A percentile compares a stretch with the other conserved stretches of the same genome.
These are phyloP conservation scores for Morpho helenor DNA, from an alignment of 2,888 invertebrate species.

Conservation along the genomic window DNA sequence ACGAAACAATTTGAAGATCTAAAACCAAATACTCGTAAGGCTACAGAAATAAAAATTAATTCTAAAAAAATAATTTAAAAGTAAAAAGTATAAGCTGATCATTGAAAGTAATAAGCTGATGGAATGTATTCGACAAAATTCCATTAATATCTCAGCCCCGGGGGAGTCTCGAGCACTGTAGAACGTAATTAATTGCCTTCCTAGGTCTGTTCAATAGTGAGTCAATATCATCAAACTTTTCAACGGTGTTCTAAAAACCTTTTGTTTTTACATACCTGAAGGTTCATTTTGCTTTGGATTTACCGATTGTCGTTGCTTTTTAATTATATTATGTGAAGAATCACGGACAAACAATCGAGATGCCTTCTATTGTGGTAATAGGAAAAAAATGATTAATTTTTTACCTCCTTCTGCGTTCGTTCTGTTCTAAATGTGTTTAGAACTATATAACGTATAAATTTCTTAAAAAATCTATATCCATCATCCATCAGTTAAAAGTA, in stretches of 20 bases:
- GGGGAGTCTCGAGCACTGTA: conserved; percentile 14
- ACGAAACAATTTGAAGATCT: too few species aligned
- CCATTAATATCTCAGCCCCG: conserved; percentile 15
- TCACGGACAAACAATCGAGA: too few species aligned
- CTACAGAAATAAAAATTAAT: neutral
- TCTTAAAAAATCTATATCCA: too few species aligned
- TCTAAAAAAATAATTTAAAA: too few species aligned
- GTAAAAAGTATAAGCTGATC: neutral
- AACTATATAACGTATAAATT: too few species aligned
- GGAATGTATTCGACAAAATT: conserved; percentile 16
- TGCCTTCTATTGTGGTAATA: too few species aligned
- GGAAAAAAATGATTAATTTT: too few species aligned
- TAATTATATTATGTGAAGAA: neutral
- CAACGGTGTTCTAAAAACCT: conserved; percentile 7
- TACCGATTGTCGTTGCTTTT: neutral
- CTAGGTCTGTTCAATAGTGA: conserved; percentile 18
- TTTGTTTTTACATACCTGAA: neutral
- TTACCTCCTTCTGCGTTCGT: too few species aligned
- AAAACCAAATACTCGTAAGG: too few species aligned
- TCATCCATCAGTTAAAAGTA: too few species aligned
- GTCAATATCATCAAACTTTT: conserved; percentile 15
- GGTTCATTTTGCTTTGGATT: neutral
- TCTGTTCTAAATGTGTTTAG: too few species aligned
- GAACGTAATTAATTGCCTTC: conserved; percentile 21
- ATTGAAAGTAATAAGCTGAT: conserved; percentile 13